Conservation (phyloP, 2,113 vertebrate species). For the Sander vitreus region DNA sequence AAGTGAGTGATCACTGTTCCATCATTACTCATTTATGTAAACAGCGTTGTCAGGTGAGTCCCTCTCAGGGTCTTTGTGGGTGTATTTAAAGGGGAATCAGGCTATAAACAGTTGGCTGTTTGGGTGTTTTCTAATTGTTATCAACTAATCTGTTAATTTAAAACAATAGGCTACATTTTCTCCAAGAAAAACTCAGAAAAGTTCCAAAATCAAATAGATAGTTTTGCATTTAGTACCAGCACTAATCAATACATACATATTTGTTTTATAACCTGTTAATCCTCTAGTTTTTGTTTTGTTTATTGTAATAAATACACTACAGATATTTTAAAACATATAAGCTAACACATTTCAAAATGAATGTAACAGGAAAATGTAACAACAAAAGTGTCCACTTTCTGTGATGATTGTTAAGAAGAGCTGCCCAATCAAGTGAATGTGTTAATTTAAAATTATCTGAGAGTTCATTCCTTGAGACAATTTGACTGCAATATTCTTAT, state of each 20-base stretch:
- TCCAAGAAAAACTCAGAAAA: too few relatives aligned
- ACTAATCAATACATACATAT: too few relatives aligned
- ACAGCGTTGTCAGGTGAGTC: background rate
- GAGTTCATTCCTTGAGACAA: background rate
- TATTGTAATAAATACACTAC: too few relatives aligned
- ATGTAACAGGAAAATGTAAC: background rate
- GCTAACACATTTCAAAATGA: background rate
- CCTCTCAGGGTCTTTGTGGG: background rate
- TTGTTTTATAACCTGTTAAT: too few relatives aligned
- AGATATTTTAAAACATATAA: too few relatives aligned
- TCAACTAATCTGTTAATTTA: too few relatives aligned
- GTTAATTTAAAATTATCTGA: background rate
- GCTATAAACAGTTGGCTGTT: background rate
- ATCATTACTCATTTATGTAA: background rate
- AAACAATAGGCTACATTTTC: too few relatives aligned
- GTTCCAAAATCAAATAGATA: too few relatives aligned
- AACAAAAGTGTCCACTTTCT: background rate
- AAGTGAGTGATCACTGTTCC: background rate
- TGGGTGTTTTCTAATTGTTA: too few relatives aligned
- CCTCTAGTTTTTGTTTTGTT: too few relatives aligned
- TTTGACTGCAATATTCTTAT: background rate
- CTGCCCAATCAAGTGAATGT: background rate
- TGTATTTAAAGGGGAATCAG: background rate
- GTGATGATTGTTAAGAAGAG: background rate
- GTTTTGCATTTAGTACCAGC: too few relatives aligned